A percentile compares a stretch with the other conserved stretches of the same genome.
Conservation (phyloP, 2,113 vertebrate species). For the Natator depressus region DNA sequence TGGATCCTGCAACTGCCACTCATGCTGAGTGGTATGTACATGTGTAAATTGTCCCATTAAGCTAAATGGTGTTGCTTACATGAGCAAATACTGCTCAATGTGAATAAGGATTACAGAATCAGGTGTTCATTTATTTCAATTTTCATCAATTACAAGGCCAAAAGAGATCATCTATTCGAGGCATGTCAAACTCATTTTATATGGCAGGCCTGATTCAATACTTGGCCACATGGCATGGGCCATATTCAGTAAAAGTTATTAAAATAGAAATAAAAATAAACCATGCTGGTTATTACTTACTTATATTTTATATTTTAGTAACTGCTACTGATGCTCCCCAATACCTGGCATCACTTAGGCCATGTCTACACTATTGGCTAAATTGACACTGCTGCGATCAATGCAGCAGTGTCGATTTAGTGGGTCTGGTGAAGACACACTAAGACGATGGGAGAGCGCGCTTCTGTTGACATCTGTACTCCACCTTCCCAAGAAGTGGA, state of each 20-base stretch:
- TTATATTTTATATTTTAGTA: not conserved
- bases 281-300: not conserved
- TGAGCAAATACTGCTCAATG: not conserved
- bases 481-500: too few species aligned
- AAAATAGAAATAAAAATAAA: not conserved
- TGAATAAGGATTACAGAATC: not conserved
- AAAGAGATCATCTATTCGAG: not conserved
- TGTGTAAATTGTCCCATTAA: not conserved
- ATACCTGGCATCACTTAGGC: not conserved
- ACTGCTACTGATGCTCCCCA: not conserved
- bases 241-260: not conserved
- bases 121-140: not conserved
- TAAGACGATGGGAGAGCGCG: too few species aligned
- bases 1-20: not conserved
- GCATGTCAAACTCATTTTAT: not conserved
- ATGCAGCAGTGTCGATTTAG: too few species aligned
- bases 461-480: too few species aligned
- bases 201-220: not conserved
- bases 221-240: not conserved
- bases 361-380: too few species aligned
- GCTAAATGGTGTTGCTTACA: not conserved
- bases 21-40: not conserved
- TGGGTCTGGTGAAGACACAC: too few species aligned
- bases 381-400: too few species aligned
- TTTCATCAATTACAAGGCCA: not conserved